A percentile compares a stretch with the other conserved stretches of the same genome.
Conservation (phyloP, 1,140 invertebrate genomes). For the Campoletis sonorensis region DNA sequence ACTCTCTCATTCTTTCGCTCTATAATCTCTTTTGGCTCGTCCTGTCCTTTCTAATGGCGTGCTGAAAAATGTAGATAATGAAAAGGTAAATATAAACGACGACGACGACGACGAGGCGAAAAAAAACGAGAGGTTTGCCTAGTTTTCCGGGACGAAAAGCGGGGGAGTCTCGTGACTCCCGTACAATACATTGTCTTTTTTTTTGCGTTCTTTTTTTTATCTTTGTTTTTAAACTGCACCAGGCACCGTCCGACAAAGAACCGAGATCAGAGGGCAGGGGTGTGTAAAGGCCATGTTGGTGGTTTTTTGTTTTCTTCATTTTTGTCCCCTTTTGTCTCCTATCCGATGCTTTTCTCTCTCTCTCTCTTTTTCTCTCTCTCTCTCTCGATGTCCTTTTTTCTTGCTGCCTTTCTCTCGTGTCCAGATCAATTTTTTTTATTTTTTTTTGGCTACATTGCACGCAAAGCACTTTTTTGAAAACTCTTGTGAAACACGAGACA, state of each 20-base stretch:
- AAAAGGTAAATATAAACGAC: conserved; percentile 46
- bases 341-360: background rate
- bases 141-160: conserved; percentile 1
- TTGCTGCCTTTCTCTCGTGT: background rate
- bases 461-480: conserved; percentile 20
- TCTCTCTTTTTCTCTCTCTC: background rate
- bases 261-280: conserved; percentile 37
- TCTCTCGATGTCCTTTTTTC: background rate
- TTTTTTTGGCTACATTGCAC: background rate
- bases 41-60: conserved; percentile 40
- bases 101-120: conserved; percentile 20
- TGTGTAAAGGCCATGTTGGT: conserved; percentile 32
- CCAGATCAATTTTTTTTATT: conserved; percentile 8
- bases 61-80: conserved; percentile 45
- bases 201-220: background rate
- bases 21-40: conserved; percentile 5
- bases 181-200: conserved; percentile 7
- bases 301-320: conserved; percentile 20
- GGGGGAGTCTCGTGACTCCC: background rate
- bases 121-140: conserved; percentile 17
- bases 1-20: background rate
- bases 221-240: background rate
- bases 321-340: background rate
- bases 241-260: conserved; percentile 26
- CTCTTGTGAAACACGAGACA: background rate